Evolutionary conservation across 2,113 vertebrate species (phyloP), one percentile per base, ranked within the genome.

Genomic region (Cyprinodon tularosa): DNA sequence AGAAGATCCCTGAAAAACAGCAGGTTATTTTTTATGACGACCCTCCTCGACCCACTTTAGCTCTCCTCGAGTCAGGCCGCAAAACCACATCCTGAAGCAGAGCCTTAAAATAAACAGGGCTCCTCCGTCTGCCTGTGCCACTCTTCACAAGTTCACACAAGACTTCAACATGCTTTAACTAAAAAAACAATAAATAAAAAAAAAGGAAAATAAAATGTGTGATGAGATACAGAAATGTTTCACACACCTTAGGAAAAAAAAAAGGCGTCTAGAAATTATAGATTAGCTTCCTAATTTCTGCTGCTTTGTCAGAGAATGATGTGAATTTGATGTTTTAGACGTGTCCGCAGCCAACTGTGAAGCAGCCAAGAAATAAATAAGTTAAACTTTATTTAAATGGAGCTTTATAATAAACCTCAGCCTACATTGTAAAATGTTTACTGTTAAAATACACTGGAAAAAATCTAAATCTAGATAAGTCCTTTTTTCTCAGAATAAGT

Each of bases 1-100:
- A 15, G 38, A 20, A 80, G 61, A 67, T 72, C 36, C 59, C 66
- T 82, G 20, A 68, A 62, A 80, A 77, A 81, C 13, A 71, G 3
- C 1, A 44, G 15, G 22, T 3, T 59, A 61, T 12, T 59, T 68
- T 66, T 72, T 22, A 4, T 60, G 50, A 66, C 62, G 53, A 79
- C 48, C 29, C 77, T 75, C 50, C 2, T 9, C 53, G 15, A 77
- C 60, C 77, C 60, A 37, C 47, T 72, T 83, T 72, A 39, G n/a
- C 66, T 74, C 53, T 74, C 62, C 39, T 20, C 4, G 0, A 63
- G 50, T 80, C 62, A 66, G 11, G 77, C 78, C 76, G 15, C 80
- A 66, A 74, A 3, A 74, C 84, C 86, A 88, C 87, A 82, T 89
- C 84, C 84, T 85, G 84, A 68, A 20, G 48, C 68, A 64, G 67